Evolutionary conservation across 2,888 invertebrate species (phyloP), one percentile per base, ranked within the genome.

Genomic region (Branchellion lobata): DNA sequence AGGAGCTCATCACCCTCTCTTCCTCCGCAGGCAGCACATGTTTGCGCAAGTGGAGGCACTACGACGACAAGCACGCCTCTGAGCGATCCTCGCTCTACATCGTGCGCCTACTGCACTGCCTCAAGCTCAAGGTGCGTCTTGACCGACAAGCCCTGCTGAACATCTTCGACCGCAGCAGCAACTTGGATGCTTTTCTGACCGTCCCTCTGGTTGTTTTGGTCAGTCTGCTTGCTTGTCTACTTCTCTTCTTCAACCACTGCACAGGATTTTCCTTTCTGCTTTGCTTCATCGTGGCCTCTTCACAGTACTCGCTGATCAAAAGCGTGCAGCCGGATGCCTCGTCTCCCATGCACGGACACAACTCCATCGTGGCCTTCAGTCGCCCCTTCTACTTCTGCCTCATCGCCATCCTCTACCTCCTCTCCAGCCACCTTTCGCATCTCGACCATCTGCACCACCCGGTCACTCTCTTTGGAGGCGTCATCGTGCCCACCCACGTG

Each of bases 311-410:
- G 0, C 89, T 98, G 83, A 89, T 97, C 82, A 98, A 97, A 89
- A 96, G 96, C 87, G 99, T 99, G 0, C 99, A 99, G 86, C 99
- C 99, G 0, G 99, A 99, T 88, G 96, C 98, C 0, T 94, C 98
- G 0, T 98, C 98, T 1, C 98, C 99, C 0, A 96, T 96, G 57
- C 99, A 99, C 88, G 97, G 97, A 18, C 97, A 95, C 86, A 98
- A 98, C 87, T 92, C 94, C 84, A 92, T 96, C 84, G 95, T 96
- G 53, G 93, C 95, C 51, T 96, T 95, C 87, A 95, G 95, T 31
- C 91, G 96, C 81, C 94, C 97, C 3, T 92, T 96, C 24, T 98
- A 97, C 88, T 98, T 96, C 86, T 94, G 94, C 84, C 85, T 96
- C 61, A 93, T 93, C 85, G 91, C 92, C 8, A 84, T 86, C 53